phyloP scores from a whole-genome alignment of 92 coral and sea anemone genomes.

The Bergia puertoricense region DNA sequence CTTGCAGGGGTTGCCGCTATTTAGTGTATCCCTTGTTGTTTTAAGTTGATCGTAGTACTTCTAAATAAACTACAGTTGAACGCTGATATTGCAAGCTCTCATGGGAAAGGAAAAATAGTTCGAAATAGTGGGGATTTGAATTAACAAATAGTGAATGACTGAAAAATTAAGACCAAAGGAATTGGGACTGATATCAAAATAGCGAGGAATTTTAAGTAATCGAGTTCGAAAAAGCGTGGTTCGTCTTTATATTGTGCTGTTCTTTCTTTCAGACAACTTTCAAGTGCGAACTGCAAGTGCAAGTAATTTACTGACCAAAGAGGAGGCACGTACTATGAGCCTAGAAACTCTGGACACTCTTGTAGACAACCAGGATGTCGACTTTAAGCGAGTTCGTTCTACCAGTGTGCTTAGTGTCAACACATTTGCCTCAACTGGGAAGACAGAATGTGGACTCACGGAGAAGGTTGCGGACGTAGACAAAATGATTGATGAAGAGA shows the following conservation, averaged over 20 bases:
- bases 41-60: too few species aligned
- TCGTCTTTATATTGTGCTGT: neutral
- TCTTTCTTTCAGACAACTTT: neutral
- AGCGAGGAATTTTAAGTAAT: too few species aligned
- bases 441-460: constrained; percentile 15
- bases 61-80: too few species aligned
- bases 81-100: too few species aligned
- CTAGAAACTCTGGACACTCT: constrained; percentile 11
- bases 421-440: constrained; percentile 36
- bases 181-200: too few species aligned
- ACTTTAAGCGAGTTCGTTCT: neutral
- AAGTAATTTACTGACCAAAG: neutral
- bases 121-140: too few species aligned
- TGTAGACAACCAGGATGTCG: neutral
- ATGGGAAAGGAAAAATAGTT: too few species aligned
- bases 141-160: too few species aligned
- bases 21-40: too few species aligned
- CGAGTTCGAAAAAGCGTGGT: too few species aligned
- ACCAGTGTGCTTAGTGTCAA: constrained; percentile 6
- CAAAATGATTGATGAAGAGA: constrained; percentile 58
- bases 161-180: too few species aligned
- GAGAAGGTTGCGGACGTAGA: constrained; percentile 16
- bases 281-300: neutral
- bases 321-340: constrained; percentile 7
- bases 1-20: too few species aligned